phyloP scores from a whole-genome alignment of 2,888 invertebrate genomes.

The Xestobium rufovillosum region DNA sequence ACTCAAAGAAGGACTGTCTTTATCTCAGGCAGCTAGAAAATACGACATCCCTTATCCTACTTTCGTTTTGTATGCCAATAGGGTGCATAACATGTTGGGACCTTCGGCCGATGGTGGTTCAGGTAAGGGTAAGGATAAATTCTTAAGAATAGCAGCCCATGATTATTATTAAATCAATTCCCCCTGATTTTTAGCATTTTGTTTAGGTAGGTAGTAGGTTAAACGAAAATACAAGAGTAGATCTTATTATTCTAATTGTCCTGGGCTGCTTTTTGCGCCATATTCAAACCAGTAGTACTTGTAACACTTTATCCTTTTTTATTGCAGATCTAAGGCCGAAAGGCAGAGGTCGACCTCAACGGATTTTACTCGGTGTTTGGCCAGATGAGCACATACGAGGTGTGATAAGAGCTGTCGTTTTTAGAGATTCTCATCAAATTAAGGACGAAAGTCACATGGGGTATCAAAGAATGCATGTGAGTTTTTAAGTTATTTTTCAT shows the following conservation, averaged over 20 bases:
- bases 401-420: constrained; percentile 86
- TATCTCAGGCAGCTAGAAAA: constrained; percentile 86
- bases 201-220: no score
- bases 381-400: constrained; percentile 91
- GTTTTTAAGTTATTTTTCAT: no score
- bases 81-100: constrained; percentile 90
- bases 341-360: constrained; percentile 83
- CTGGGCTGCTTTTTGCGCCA: no score
- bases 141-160: not conserved
- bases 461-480: constrained; percentile 56
- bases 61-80: constrained; percentile 85
- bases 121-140: constrained; percentile 67
- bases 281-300: no score
- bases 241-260: no score
- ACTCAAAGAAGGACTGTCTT: constrained; percentile 78
- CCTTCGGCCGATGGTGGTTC: constrained; percentile 87
- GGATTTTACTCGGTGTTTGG: constrained; percentile 87
- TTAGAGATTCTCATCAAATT: constrained; percentile 77
- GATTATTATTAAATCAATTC: no score
- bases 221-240: no score
- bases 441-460: constrained; percentile 63
- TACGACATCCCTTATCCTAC: constrained; percentile 94
- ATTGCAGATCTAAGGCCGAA: constrained; percentile 86
- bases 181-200: no score
- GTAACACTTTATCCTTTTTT: no score